Percentiles rank a stretch among this genome's conserved stretches.
Conservation (phyloP, 1,140 invertebrate genomes). For the Solenopsis fugax region DNA sequence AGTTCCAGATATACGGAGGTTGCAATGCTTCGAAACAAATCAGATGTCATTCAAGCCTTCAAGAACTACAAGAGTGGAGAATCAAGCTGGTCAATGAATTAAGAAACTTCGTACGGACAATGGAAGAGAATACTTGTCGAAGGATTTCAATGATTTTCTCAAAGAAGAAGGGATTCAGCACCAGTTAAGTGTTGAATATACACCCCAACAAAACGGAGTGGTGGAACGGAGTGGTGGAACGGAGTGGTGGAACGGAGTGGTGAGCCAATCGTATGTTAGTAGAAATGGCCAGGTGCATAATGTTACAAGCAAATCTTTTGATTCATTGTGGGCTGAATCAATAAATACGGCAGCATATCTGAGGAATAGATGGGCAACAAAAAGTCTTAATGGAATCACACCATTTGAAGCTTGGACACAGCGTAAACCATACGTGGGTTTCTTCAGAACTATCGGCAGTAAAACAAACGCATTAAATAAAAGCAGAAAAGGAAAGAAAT, state of each 20-base stretch:
- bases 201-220: no score
- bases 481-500: conserved; percentile 69
- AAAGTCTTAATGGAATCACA: conserved; percentile 64
- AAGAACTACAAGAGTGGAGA: no score
- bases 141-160: no score
- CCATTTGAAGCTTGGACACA: conserved; percentile 58
- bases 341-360: conserved; percentile 45
- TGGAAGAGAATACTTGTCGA: no score
- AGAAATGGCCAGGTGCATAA: conserved; percentile 73
- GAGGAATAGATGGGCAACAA: conserved; percentile 28
- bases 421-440: conserved; percentile 50
- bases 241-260: conserved; percentile 54
- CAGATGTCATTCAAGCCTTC: no score
- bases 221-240: no score
- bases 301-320: neutral
- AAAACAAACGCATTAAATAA: conserved; percentile 66
- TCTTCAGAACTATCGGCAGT: conserved; percentile 75
- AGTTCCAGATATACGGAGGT: no score
- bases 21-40: no score
- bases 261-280: conserved; percentile 72
- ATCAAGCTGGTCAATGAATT: no score
- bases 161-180: no score
- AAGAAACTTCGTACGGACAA: no score
- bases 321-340: conserved; percentile 52
- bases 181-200: no score